Conservation (phyloP, 2,888 invertebrate species). For the Oligia strigilis region DNA sequence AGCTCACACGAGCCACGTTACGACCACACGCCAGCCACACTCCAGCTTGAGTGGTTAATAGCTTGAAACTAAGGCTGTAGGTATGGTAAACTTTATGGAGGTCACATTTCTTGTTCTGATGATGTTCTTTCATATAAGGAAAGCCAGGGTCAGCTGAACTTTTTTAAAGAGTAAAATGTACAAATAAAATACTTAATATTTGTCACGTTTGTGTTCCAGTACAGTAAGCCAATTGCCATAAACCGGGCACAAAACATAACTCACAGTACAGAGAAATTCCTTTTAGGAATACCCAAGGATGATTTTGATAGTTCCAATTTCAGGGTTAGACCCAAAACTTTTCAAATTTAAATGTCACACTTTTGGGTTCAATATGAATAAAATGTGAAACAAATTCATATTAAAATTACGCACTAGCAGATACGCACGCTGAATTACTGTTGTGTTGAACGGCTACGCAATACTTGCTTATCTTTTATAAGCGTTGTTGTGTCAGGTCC, state of each 20-base stretch:
- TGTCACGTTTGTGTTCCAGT: neutral
- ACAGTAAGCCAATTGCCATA: neutral
- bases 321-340: neutral
- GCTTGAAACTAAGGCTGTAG: slow-evolving; percentile 17
- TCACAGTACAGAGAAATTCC: neutral
- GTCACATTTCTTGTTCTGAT: neutral
- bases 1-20: slow-evolving; percentile 53
- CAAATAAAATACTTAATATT: neutral
- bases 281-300: neutral
- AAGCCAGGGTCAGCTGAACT: too few relatives aligned
- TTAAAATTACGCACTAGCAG: neutral
- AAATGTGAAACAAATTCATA: neutral
- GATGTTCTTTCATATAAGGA: neutral
- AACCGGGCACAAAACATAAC: neutral
- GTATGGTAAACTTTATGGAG: neutral
- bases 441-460: slow-evolving; percentile 2
- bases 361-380: neutral
- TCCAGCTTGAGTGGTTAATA: slow-evolving; percentile 34
- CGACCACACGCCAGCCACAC: slow-evolving; percentile 53
- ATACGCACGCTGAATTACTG: slow-evolving; percentile 1
- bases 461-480: slow-evolving; percentile 30
- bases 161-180: neutral
- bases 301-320: neutral
- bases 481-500: slow-evolving; percentile 34
- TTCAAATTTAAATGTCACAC: neutral